Base-by-base conservation (phyloP, 2,888 invertebrate genomes). In the Aelia acuminata region DNA sequence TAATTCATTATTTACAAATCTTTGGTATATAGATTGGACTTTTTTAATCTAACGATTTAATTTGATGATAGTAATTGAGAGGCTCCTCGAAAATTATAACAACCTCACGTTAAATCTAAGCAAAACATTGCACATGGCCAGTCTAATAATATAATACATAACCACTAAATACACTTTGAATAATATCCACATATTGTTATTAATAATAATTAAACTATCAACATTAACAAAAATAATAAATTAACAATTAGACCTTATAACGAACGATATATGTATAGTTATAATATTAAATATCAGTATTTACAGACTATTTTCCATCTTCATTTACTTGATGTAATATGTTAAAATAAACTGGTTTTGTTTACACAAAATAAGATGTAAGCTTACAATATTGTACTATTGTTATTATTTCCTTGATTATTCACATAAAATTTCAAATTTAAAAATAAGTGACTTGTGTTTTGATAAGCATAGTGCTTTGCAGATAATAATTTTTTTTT, bases 21-120 rank as follows among this genome's bases (percentile, higher is more conserved):
- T 87, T 87, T 87, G 87, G 87, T 70, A 70, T 87, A 70, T 48
- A 47, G 43, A 80, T 63, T 87, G 87, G 87, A 47, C 87, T 70
- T 43, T 80, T 57, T 70, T 70, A 70, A 39, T 85, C 87, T 87
- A 87, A 87, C 87, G 70, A 47, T 47, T 57, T n/a, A 70, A 31
- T 47, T 87, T 87, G 85, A 48, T 87, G 85, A 48, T 87, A 80
- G 39, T 80, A 80, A n/a, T 43, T 80, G n/a, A 80, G 43, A 80
- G 43, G n/a, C n/a, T 80, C n/a, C 43, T 43, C 13, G 15, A 1
- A 39, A 22, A 43, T 80, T 3, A 43, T 7, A 80, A 80, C n/a
- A 1, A 39, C 80, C 15, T 47, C 43, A 43, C 43, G 10, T 80
- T 49, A 49, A 47, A 31, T 84, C 47, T 84, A 84, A 84, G 84